A percentile compares a stretch with the other conserved stretches of the same genome.
These are phyloP conservation scores for Linnaemya vulpina DNA, from an alignment of 2,888 invertebrate genomes.

Conservation along the genomic window DNA sequence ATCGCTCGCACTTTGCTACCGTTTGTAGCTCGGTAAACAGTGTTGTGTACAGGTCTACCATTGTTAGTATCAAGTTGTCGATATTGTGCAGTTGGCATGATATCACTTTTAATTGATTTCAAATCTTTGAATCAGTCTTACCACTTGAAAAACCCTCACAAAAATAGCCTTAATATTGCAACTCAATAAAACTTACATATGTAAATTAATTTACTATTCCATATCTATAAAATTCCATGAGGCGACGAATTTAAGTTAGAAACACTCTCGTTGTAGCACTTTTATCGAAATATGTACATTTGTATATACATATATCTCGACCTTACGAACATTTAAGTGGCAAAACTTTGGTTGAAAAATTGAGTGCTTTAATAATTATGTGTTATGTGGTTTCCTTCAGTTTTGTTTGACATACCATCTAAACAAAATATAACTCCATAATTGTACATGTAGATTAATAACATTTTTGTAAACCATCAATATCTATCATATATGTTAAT, in stretches of 20 bases:
- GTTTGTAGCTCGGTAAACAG: not conserved
- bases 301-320: too few relatives aligned
- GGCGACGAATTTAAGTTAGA: not conserved
- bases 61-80: constrained; percentile 70
- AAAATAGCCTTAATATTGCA: not conserved
- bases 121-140: not conserved
- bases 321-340: not conserved
- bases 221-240: not conserved
- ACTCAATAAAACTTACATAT: constrained; percentile 5
- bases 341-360: not conserved
- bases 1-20: constrained; percentile 68
- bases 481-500: not conserved
- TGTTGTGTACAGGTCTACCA: constrained; percentile 37
- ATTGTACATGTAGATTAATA: not conserved
- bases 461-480: not conserved
- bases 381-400: not conserved
- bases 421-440: not conserved
- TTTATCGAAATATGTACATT: too few relatives aligned
- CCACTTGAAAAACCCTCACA: not conserved
- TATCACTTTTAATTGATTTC: constrained; percentile 46
- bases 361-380: not conserved
- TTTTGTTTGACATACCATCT: not conserved
- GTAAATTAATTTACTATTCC: constrained; percentile 26
- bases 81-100: constrained; percentile 74
- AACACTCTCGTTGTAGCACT: not conserved